A percentile compares a stretch with the other conserved stretches of the same genome.
Evolutionary conservation across 1,140 invertebrate species (phyloP).

Genomic region (Aphelinus atriplicis): DNA sequence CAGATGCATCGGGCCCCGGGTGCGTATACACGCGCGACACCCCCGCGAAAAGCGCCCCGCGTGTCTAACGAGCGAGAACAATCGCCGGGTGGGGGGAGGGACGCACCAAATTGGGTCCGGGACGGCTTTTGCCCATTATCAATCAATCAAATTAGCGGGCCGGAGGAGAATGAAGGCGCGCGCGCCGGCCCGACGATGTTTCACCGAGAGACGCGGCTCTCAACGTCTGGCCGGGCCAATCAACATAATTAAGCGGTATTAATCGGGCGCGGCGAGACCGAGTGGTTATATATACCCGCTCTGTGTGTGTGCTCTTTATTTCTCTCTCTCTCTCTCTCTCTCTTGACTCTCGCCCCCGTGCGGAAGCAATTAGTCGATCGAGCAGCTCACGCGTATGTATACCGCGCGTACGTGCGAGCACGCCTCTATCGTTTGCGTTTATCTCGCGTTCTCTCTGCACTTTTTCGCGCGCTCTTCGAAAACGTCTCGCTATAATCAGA

Average conservation of each 20-base stretch:
- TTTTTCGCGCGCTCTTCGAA: too few species aligned
- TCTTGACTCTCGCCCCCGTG: neutral
- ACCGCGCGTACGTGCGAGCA: too few species aligned
- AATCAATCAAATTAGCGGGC: conserved; percentile 29
- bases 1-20: too few species aligned
- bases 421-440: too few species aligned
- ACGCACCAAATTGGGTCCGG: conserved; percentile 13
- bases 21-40: neutral
- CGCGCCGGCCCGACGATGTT: neutral
- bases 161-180: neutral
- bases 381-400: neutral
- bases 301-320: too few species aligned
- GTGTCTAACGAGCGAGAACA: too few species aligned
- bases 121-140: conserved; percentile 20
- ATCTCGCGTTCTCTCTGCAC: too few species aligned
- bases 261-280: neutral
- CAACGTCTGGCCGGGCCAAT: neutral
- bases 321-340: too few species aligned
- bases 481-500: too few species aligned
- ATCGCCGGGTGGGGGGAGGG: too few species aligned
- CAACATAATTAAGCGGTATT: conserved; percentile 22
- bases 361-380: conserved; percentile 17
- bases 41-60: neutral
- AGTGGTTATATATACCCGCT: too few species aligned
- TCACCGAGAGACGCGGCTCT: neutral